Conservation (phyloP, 2,797 vertebrate species). For the Bradypodion pumilum region DNA sequence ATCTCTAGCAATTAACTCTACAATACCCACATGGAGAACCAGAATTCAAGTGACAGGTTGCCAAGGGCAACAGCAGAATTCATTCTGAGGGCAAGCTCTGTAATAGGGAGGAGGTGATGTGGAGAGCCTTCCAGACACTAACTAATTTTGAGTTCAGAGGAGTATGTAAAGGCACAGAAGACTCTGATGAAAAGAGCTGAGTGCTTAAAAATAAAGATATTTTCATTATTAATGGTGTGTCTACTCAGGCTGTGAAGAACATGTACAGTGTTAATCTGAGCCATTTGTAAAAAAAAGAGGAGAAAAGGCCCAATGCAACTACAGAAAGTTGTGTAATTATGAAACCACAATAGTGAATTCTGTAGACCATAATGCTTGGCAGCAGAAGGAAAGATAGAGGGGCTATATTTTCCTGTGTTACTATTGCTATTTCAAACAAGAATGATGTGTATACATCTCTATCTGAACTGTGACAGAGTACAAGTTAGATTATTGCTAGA, state of each 20-base stretch:
- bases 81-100: conserved; percentile 2
- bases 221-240: not conserved
- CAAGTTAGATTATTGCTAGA: no score
- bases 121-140: not conserved
- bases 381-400: not conserved
- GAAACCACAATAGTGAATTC: not conserved
- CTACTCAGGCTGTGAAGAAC: not conserved
- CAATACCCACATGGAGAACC: conserved; percentile 17
- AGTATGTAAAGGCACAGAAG: not conserved
- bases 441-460: not conserved
- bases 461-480: no score
- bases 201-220: not conserved
- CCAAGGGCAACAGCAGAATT: conserved; percentile 24
- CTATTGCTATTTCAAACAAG: not conserved
- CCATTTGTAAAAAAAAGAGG: not conserved
- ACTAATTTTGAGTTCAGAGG: not conserved
- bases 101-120: not conserved
- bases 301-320: not conserved
- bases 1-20: conserved; percentile 41
- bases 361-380: no score
- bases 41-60: conserved; percentile 28
- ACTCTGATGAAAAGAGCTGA: not conserved
- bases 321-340: not conserved
- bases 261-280: not conserved
- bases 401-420: not conserved